Base-by-base conservation (phyloP, 2,113 vertebrate genomes). In the Microtus pennsylvanicus region DNA sequence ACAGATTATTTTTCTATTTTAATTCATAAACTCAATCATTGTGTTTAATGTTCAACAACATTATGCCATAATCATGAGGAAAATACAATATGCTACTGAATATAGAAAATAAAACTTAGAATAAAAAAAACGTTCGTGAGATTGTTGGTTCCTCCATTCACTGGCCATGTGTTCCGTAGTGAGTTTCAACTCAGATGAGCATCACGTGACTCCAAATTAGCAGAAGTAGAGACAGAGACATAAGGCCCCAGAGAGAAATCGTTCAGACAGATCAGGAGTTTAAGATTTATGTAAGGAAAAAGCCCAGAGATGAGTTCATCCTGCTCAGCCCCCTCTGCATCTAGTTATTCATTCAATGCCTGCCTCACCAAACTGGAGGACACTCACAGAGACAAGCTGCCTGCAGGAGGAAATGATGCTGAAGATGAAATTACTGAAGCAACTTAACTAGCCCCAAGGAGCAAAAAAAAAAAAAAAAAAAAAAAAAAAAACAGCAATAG, bases 231-330 rank as follows among this genome's bases (percentile, higher is more conserved):
- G 19, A 22, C 42, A 45, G 16, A 85, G 16, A 50, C 42, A 35
- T 28, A 97, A 81, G 33, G 5, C 13, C 33, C 24, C 50, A 70
- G 35, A 38, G 11, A 47, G 17, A 52, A 30, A 6, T 11, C 42
- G 14, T 45, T 19, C 10, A 35, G 72, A 78, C 0, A 94, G 14
- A 45, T 3, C 38, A 8, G 6, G 19, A 28, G 6, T 26, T 77
- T 1, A 35, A 26, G 38, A 30, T 52, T 63, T 45, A 77, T 55
- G 2, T 2, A 72, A 89, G n/a, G n/a, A 42, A n/a, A 3, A 87
- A 87, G 11, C 5, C 58, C 1, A 17, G 28, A n/a, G 7, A 0
- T 21, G 26, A 10, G 12, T 1, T 28, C 35, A 6, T 33, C 63
- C 74, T 0, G 9, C 10, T 75, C 30, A 69, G 16, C 21, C 61